phyloP scores from a whole-genome alignment of 2,113 vertebrate genomes.

The Cheirogaleus medius region DNA sequence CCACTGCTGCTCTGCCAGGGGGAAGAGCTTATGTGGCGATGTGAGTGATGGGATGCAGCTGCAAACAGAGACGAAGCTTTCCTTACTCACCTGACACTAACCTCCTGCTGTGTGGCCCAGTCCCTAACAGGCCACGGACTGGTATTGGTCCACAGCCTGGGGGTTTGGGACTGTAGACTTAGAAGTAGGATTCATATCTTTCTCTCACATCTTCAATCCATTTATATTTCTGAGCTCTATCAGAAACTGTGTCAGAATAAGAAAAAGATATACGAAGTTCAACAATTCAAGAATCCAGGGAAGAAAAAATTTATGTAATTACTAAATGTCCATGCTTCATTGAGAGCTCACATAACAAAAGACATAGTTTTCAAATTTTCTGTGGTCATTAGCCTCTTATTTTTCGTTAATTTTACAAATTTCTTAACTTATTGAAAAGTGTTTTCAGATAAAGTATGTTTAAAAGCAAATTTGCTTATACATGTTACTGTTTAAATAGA shows the following conservation, averaged over 20 bases:
- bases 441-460: neutral
- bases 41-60: too few relatives aligned
- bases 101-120: too few relatives aligned
- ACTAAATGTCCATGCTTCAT: neutral
- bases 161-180: neutral
- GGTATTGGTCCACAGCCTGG: too few relatives aligned
- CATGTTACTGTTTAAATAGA: neutral
- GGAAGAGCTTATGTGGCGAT: too few relatives aligned
- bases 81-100: too few relatives aligned
- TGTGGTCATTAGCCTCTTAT: neutral
- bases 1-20: too few relatives aligned
- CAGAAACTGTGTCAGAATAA: neutral
- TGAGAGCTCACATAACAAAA: neutral
- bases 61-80: too few relatives aligned
- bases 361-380: neutral
- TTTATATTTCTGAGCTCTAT: neutral
- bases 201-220: neutral
- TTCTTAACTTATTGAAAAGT: neutral
- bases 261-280: neutral
- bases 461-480: neutral
- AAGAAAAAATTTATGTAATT: neutral
- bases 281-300: too few relatives aligned
- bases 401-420: neutral
- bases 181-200: neutral
- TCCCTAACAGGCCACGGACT: too few relatives aligned